These are phyloP conservation scores for Drosophila auraria DNA, from an alignment of 1,140 invertebrate genomes.

Conservation along the genomic window DNA sequence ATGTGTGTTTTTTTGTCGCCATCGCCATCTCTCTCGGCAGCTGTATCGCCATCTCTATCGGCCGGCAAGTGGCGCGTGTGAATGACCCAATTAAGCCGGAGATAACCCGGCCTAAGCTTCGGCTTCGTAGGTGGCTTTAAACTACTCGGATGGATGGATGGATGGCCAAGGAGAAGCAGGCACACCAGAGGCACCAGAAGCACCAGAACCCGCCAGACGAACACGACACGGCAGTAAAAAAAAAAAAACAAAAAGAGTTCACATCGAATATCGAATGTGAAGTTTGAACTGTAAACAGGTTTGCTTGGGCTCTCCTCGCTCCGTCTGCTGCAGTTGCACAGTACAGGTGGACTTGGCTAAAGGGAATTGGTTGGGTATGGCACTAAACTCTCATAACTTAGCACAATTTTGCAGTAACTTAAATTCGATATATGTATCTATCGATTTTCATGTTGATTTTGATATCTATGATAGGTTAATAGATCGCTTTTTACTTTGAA, in stretches of 20 bases:
- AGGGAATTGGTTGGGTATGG: not conserved
- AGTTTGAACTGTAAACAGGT: conserved; percentile 55
- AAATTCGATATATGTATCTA: not conserved
- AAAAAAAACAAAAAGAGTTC: conserved; percentile 39
- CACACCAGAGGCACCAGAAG: conserved; percentile 5
- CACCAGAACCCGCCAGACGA: conserved; percentile 39
- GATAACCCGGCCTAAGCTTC: conserved; percentile 68
- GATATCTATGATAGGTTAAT: not conserved
- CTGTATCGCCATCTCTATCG: conserved; percentile 32
- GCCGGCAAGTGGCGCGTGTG: conserved; percentile 70
- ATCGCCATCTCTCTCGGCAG: conserved; percentile 25
- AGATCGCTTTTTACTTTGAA: not conserved
- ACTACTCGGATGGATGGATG: conserved; percentile 11
- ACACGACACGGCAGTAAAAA: conserved; percentile 19
- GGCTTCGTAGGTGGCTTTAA: conserved; percentile 50
- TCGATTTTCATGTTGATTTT: no score
- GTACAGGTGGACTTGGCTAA: conserved; percentile 22
- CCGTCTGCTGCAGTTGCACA: conserved; percentile 39
- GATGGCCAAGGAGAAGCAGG: conserved; percentile 9
- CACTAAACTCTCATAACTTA: not conserved
- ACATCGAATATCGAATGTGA: conserved; percentile 54
- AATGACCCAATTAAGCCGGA: conserved; percentile 78
- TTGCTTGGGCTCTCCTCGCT: conserved; percentile 38
- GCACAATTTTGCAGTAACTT: not conserved
- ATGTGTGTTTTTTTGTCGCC: conserved; percentile 27